phyloP scores from a whole-genome alignment of 2,113 vertebrate species.

The Pampusana beccarii region DNA sequence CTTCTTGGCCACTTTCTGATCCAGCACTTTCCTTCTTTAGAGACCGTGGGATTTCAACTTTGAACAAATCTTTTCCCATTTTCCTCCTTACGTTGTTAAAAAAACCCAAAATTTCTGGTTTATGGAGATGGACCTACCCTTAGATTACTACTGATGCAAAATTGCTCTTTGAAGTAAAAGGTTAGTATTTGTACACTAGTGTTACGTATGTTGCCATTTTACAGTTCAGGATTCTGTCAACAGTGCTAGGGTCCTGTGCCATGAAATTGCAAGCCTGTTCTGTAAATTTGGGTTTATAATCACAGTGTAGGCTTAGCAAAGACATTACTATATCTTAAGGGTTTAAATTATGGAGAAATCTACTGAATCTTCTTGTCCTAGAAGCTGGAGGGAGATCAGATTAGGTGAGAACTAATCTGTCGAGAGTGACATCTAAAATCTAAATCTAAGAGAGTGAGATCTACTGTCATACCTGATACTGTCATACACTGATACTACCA shows the following conservation, averaged over 20 bases:
- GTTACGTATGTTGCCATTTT: not conserved
- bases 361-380: not conserved
- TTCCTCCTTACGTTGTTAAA: not conserved
- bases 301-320: not conserved
- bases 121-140: not conserved
- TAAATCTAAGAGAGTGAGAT: not conserved
- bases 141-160: not conserved
- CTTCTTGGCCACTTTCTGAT: not conserved
- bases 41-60: not conserved
- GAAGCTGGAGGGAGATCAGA: not conserved
- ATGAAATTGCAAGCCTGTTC: not conserved
- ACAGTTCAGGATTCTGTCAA: not conserved
- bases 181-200: not conserved
- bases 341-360: not conserved
- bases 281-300: not conserved
- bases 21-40: not conserved
- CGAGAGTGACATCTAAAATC: not conserved
- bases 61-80: not conserved
- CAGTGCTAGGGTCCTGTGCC: not conserved
- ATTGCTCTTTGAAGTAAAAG: not conserved
- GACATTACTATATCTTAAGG: not conserved
- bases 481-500: not conserved
- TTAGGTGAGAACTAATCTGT: not conserved
- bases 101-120: accelerated
- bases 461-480: not conserved